Base-by-base conservation (phyloP, 2,888 invertebrate genomes). In the Leistus spinibarbis region DNA sequence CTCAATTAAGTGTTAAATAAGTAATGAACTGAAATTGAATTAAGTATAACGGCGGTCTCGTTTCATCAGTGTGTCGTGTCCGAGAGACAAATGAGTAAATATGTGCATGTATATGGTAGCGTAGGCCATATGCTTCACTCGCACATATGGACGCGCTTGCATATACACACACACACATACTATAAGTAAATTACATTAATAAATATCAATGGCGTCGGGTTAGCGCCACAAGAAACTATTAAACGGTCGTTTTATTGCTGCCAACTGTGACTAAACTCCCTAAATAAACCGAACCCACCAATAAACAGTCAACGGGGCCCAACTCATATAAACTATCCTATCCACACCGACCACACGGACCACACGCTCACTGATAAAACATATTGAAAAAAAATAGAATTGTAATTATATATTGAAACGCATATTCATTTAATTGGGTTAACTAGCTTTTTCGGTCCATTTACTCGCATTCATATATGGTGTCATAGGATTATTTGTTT, bases 101-200 rank as follows among this genome's bases (percentile, higher is more conserved):
- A 60, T 56, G 19, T 56, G 60, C 60, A 22, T 20, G 22, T 20
- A 60, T 20, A 17, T 60, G 60, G 10, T 22, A 60, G 17, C 5
- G 77, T 78, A 78, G 79, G 78, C 81, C 82, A 82, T 82, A 82
- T 83, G 82, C 79, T 80, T 79, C 79, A 78, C 60, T 5, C 16
- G 20, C 9, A 60, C 60, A 17, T 20, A 4, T 17, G 10, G 17
- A 60, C 19, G 22, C 19, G 20, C 60, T 19, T 60, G 57, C 17
- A 57, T 16, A 57, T 40, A 40, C 4, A 40, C 40, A 40, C 40
- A 13, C 40, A 73, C 78, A 77, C 79, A 56, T 73, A 60, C 79
- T 81, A 79, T 81, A 82, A 82, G 81, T 83, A 82, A 82, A 83
- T 82, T 81, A 82, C 79, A 78, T 78, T 80, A 81, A 83, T 83